Base-by-base conservation (phyloP, 2,113 vertebrate genomes). In the Bagarius yarrelli region DNA sequence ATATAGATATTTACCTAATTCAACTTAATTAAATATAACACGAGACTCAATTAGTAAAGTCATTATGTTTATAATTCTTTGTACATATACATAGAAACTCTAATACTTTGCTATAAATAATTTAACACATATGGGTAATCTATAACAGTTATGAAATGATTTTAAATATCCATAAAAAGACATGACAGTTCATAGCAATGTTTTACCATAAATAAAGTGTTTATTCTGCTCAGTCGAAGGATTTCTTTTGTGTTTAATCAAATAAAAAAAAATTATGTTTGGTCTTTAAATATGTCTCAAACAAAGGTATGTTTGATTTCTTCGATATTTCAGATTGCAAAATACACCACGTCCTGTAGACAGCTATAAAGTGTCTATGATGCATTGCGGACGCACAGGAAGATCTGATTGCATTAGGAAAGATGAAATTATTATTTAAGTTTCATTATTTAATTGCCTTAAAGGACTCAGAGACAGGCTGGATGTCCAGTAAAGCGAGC, bases 11-110 rank as follows among this genome's bases (percentile, higher is more conserved):
- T n/a, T n/a, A n/a, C n/a, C n/a, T n/a, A n/a, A n/a, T n/a, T n/a
- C n/a, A 92, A 94, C 94, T 94, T 91, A 91, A 94, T 94, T 94
- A 93, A 93, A 94, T 95, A 91, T 90, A 89, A 66, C 3, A 90
- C 90, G 89, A 87, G 91, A 92, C 93, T 92, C 91, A 92, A 93
- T 91, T 91, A 87, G 90, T 91, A 93, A 91, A 93, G 93, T n/a
- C 36, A 64, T 32, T 12, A 1, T 21, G 61, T 18, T 64, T 34
- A 11, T 19, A 11, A 34, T 34, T 93, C 92, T 94, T 87, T 88
- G 9, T 9, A 61, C n/a, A n/a, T n/a, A n/a, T n/a, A n/a, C 63
- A 40, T 66, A 40, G n/a, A 66, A 36, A 36, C 9, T 64, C 32
- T 14, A 40, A 36, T 21, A 36, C 36, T 80, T 15, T 47, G 88